Percentiles rank a stretch among this genome's conserved stretches.
Conservation (phyloP, 92 coral and sea anemone species). For the Umimayanthus kanabou region DNA sequence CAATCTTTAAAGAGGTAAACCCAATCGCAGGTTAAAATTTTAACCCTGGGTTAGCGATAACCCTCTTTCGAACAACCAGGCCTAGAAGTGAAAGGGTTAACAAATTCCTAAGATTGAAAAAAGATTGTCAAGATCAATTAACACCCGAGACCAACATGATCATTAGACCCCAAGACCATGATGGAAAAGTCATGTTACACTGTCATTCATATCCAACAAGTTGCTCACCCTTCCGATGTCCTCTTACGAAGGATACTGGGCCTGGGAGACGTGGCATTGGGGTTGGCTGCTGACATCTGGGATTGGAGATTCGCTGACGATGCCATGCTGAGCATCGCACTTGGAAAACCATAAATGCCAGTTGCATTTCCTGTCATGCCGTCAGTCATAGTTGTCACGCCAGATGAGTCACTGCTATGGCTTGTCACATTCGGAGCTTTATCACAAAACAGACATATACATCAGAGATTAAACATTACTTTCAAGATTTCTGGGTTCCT, state of each 20-base stretch:
- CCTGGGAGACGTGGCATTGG: slow-evolving; percentile 96
- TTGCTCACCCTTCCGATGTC: slow-evolving; percentile 91
- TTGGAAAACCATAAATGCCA: slow-evolving; percentile 30
- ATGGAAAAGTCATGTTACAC: no score
- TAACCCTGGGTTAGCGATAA: no score
- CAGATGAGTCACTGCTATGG: slow-evolving; percentile 31
- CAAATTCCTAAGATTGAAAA: no score
- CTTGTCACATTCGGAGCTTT: slow-evolving; percentile 36
- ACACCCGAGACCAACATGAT: no score
- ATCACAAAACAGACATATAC: not conserved
- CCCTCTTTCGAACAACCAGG: no score
- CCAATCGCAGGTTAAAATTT: no score
- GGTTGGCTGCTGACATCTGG: slow-evolving; percentile 73
- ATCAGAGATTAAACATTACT: not conserved
- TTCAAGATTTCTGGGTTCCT: no score
- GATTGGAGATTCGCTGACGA: slow-evolving; percentile 59
- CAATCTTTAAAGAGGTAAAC: no score
- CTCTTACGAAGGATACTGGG: slow-evolving; percentile 96
- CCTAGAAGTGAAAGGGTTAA: no score
- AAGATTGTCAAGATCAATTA: no score
- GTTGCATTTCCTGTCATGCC: slow-evolving; percentile 19
- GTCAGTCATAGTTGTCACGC: slow-evolving; percentile 16
- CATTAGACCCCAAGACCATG: no score
- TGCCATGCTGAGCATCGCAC: slow-evolving; percentile 46
- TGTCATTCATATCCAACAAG: no score